These are phyloP conservation scores for Argopecten irradians DNA, from an alignment of 1,140 invertebrate genomes.

Conservation along the genomic window DNA sequence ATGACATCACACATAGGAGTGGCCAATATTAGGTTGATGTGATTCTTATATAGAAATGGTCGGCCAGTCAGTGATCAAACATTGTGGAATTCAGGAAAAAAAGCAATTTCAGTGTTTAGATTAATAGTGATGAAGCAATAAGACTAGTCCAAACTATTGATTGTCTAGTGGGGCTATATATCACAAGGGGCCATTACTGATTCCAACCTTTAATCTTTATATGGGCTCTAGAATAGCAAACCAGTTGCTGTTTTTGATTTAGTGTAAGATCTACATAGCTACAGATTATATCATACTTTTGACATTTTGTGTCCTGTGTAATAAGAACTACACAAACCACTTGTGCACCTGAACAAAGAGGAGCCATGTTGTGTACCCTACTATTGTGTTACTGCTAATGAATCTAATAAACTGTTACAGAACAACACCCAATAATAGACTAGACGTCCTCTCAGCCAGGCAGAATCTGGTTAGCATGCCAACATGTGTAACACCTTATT, in stretches of 20 bases:
- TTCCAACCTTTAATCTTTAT: background rate
- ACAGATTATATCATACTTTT: too few species aligned
- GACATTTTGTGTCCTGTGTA: background rate
- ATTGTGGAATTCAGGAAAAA: background rate
- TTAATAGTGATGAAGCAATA: background rate
- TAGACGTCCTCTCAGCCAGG: background rate
- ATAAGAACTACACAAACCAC: background rate
- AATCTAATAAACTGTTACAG: background rate
- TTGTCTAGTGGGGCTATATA: background rate
- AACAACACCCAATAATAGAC: background rate
- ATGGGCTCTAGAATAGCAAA: background rate
- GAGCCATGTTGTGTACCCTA: background rate
- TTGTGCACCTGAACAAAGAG: background rate
- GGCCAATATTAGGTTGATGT: background rate
- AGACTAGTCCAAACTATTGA: background rate
- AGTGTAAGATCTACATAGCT: too few species aligned
- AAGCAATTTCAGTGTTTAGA: background rate
- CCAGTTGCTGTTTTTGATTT: too few species aligned
- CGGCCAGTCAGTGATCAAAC: background rate
- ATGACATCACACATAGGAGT: background rate
- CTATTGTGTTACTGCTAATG: background rate
- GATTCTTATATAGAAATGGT: background rate
- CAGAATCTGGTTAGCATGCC: background rate
- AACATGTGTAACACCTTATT: background rate
- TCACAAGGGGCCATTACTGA: too few species aligned